Base-by-base conservation (phyloP, 2,113 vertebrate genomes). In the Callorhinus ursinus region DNA sequence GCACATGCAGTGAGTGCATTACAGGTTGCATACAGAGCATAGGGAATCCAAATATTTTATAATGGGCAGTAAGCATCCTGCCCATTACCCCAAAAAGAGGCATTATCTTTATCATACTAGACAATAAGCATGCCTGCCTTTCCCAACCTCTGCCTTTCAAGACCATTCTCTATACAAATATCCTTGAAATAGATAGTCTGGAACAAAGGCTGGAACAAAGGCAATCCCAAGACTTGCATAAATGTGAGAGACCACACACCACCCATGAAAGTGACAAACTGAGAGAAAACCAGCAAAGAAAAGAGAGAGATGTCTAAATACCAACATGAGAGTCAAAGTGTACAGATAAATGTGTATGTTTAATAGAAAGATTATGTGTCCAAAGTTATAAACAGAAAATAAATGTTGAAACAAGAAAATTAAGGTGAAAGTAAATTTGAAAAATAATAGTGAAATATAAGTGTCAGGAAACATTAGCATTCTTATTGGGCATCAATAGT, bases 371-470 rank as follows among this genome's bases (percentile, higher is more conserved):
- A 63, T 16, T 80, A n/a, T 57, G 4, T 80, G 49, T 59, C 74
- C 81, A 86, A 67, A 82, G 21, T 74, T 87, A 90, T 91, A 91
- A 87, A 31, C 31, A 93, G 61, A 90, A 93, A 81, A 86, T 72
- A 36, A 86, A 85, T 49, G n/a, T 91, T 67, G 49, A 89, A 81
- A 69, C 16, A 53, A 84, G 36, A 77, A 93, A 90, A 90, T 91
- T 49, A 77, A 84, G 15, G 21, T 84, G 57, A 95, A 88, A 21
- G 2, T 87, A 69, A 61, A 91, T 77, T 81, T 90, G 39, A 57
- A 84, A 95, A 90, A 74, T 42, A 82, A n/a, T 36, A 81, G 51
- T 71, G 22, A 7, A 51, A 42, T 28, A 26, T 81, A 86, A 81
- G 39, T 21, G 12, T 69, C 26, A 87, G 14, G 24, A 82, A 93